Conservation (phyloP, 2,797 vertebrate species). For the Tympanoctomys barrerae region DNA sequence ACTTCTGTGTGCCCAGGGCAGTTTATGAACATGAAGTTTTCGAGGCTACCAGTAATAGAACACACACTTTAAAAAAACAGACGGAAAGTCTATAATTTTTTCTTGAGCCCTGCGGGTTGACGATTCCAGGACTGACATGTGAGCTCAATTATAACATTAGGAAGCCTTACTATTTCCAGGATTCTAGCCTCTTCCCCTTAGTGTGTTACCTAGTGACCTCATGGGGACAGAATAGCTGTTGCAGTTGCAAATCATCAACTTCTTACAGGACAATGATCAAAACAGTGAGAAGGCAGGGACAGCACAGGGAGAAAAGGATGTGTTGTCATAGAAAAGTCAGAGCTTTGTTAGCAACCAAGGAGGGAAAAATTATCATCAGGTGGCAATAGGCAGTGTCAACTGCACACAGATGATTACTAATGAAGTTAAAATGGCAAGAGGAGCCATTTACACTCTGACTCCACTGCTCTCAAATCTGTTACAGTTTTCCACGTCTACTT, state of each 20-base stretch:
- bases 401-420: background rate
- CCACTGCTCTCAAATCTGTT: background rate
- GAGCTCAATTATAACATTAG: background rate
- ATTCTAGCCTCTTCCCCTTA: background rate
- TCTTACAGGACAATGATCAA: background rate
- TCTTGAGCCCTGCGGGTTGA: background rate
- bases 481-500: background rate
- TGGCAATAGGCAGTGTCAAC: background rate
- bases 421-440: background rate
- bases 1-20: background rate
- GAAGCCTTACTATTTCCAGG: background rate
- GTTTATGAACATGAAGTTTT: background rate
- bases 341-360: background rate
- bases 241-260: background rate
- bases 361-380: background rate
- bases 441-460: background rate
- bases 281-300: background rate
- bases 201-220: background rate
- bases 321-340: background rate
- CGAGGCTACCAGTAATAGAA: background rate
- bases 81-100: slow-evolving; percentile 12
- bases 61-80: background rate
- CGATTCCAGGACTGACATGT: background rate
- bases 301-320: background rate
- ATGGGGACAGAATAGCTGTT: background rate